Evolutionary conservation across 2,797 vertebrate genomes (phyloP).

Genomic region (Sebastes miniatus): DNA sequence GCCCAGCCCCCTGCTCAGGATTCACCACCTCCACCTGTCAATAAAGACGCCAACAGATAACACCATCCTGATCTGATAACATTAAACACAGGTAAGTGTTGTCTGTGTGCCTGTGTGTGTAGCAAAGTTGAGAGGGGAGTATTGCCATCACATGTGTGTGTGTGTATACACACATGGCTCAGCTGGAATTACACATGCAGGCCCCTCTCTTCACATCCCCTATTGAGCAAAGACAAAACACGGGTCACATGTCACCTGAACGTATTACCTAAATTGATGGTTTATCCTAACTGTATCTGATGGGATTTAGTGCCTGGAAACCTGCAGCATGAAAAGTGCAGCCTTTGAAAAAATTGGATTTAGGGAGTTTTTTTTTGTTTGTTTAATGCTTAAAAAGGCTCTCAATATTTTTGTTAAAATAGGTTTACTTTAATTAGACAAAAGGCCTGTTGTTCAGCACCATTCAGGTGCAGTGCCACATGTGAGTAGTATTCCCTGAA

Average conservation of each 20-base stretch:
- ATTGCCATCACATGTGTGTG: slow-evolving; percentile 45
- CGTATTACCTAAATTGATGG: slow-evolving; percentile 61
- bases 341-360: slow-evolving; percentile 39
- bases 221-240: slow-evolving; percentile 66
- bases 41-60: slow-evolving; percentile 43
- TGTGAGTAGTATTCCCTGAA: slow-evolving; percentile 46
- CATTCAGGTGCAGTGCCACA: slow-evolving; percentile 43
- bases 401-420: slow-evolving; percentile 57
- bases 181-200: slow-evolving; percentile 56
- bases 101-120: slow-evolving; percentile 40
- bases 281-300: slow-evolving; percentile 40
- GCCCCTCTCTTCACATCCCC: slow-evolving; percentile 53
- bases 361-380: slow-evolving; percentile 41
- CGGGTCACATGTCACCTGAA: slow-evolving; percentile 68
- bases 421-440: slow-evolving; percentile 48
- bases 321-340: slow-evolving; percentile 38
- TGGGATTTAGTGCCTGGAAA: slow-evolving; percentile 52
- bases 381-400: slow-evolving; percentile 35
- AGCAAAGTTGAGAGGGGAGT: slow-evolving; percentile 33
- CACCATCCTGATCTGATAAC: slow-evolving; percentile 59
- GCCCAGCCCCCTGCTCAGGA: slow-evolving; percentile 59
- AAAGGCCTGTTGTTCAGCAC: slow-evolving; percentile 46
- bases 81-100: slow-evolving; percentile 58
- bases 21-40: slow-evolving; percentile 66
- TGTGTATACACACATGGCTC: slow-evolving; percentile 45